These are phyloP conservation scores for Danio tinwini DNA, from an alignment of 2,797 vertebrate genomes.

Conservation along the genomic window DNA sequence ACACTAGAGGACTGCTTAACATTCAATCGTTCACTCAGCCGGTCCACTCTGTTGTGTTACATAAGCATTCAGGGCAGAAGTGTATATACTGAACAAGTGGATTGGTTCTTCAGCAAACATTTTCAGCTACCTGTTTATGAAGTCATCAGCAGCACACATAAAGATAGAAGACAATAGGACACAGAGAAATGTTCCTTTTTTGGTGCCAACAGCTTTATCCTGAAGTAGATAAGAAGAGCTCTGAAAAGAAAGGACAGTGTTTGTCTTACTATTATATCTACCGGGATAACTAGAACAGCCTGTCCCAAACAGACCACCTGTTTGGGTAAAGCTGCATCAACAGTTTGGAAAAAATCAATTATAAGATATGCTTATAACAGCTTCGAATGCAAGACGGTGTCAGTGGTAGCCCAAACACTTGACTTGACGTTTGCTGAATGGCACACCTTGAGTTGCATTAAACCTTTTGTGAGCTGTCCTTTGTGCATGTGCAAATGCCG, in stretches of 20 bases:
- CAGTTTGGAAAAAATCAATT: neutral
- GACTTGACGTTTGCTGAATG: conserved; percentile 14
- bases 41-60: conserved; percentile 51
- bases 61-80: conserved; percentile 56
- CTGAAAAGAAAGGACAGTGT: conserved; percentile 20
- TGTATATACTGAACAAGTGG: conserved; percentile 34
- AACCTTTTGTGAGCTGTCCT: conserved; percentile 34
- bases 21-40: neutral
- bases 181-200: neutral
- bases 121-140: neutral
- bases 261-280: neutral
- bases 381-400: neutral
- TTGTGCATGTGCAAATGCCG: neutral
- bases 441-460: conserved; percentile 29
- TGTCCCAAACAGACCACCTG: conserved; percentile 58
- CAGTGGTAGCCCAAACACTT: conserved; percentile 3
- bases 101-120: conserved; percentile 36
- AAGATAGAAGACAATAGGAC: neutral
- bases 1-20: conserved; percentile 53
- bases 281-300: conserved; percentile 33
- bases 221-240: neutral
- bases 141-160: neutral
- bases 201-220: neutral
- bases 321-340: conserved; percentile 51
- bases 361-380: neutral